Percentiles rank a stretch among this genome's conserved stretches.
Conservation (phyloP, 2,113 vertebrate species). For the Tonatia bakeri region DNA sequence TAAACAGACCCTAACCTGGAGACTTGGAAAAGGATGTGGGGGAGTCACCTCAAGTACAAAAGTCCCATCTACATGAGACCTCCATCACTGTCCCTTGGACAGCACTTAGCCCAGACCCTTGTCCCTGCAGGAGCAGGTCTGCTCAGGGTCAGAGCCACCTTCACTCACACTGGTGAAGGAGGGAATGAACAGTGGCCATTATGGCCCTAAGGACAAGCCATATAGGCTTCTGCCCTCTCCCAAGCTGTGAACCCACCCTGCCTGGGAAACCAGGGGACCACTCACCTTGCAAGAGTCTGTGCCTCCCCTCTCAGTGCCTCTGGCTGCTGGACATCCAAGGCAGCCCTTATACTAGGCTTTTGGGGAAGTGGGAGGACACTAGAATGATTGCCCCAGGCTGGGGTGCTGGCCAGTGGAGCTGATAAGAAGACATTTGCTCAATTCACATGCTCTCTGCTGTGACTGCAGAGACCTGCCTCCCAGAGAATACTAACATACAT, state of each 20-base stretch:
- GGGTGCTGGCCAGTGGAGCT: background rate
- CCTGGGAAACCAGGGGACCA: accelerated
- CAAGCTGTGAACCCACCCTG: no score
- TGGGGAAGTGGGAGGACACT: conserved; percentile 41
- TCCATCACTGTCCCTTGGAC: accelerated
- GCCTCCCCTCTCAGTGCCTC: background rate
- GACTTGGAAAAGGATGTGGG: no score
- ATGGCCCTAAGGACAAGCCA: background rate
- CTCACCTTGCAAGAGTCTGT: background rate
- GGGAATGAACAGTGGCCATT: accelerated
- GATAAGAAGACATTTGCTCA: background rate
- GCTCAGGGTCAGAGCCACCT: background rate
- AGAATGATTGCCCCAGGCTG: conserved; percentile 35
- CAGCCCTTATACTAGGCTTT: conserved; percentile 31
- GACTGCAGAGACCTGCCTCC: no score
- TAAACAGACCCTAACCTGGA: background rate
- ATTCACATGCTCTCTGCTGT: background rate
- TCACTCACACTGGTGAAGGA: background rate
- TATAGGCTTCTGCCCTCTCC: background rate
- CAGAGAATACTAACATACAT: background rate
- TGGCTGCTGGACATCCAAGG: background rate
- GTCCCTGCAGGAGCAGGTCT: background rate
- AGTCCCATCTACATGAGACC: background rate
- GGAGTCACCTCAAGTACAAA: background rate
- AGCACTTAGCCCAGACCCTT: background rate